phyloP scores from a whole-genome alignment of 2,797 vertebrate species.

The Chaetophractus vellerosus region DNA sequence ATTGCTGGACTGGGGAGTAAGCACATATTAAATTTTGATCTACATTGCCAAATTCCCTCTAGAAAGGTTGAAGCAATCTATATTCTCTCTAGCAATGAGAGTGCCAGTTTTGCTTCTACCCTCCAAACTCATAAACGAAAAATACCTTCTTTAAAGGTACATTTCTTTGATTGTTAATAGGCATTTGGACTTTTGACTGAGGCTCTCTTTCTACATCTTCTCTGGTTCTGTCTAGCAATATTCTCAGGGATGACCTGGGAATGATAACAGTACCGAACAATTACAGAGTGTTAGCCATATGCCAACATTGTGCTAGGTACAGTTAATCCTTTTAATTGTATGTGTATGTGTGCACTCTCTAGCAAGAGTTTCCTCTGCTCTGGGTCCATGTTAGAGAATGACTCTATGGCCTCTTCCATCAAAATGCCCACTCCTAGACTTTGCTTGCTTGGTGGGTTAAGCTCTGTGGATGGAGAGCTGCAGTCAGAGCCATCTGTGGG shows the following conservation, averaged over 20 bases:
- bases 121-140: background rate
- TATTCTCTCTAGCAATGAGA: constrained; percentile 64
- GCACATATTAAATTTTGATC: constrained; percentile 34
- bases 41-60: constrained; percentile 68
- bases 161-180: constrained; percentile 30
- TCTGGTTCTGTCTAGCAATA: constrained; percentile 11
- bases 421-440: background rate
- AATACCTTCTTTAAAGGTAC: background rate
- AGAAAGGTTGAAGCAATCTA: constrained; percentile 24
- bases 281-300: too few relatives aligned
- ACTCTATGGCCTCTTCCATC: background rate
- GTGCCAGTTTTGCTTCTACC: background rate
- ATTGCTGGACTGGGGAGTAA: constrained; percentile 52
- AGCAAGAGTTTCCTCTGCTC: background rate
- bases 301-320: background rate
- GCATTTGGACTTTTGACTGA: background rate
- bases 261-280: background rate
- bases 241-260: constrained; percentile 1
- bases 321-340: background rate
- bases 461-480: background rate
- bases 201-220: background rate
- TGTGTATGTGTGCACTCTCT: background rate
- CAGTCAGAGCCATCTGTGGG: background rate
- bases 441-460: background rate
- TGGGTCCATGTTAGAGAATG: background rate